These are phyloP conservation scores for Synanthedon myopaeformis DNA, from an alignment of 2,888 invertebrate genomes.

Conservation along the genomic window DNA sequence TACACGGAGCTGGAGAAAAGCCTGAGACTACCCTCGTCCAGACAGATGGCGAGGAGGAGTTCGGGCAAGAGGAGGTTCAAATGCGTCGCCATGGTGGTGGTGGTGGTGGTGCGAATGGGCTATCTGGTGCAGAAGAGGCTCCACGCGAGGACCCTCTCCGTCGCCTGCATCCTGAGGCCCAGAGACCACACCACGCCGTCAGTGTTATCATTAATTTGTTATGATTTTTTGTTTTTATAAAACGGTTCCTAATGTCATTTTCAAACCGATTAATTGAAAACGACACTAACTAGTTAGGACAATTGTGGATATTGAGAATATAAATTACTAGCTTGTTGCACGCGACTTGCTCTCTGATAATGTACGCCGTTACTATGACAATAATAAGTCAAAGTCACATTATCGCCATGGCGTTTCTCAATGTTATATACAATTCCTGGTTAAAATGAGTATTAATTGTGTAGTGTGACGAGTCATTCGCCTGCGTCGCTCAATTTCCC, in stretches of 20 bases:
- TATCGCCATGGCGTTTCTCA: too few relatives aligned
- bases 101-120: constrained; percentile 18
- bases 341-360: too few relatives aligned
- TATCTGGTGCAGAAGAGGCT: constrained; percentile 3
- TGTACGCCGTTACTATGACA: too few relatives aligned
- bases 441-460: too few relatives aligned
- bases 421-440: too few relatives aligned
- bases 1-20: constrained; percentile 67
- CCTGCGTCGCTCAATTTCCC: constrained; percentile 7
- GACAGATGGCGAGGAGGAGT: constrained; percentile 18
- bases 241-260: too few relatives aligned
- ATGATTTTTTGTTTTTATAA: too few relatives aligned
- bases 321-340: too few relatives aligned
- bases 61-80: constrained; percentile 34
- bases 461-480: not conserved
- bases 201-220: not conserved
- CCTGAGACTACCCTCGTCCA: constrained; percentile 23
- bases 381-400: too few relatives aligned
- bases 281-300: too few relatives aligned
- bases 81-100: constrained; percentile 34
- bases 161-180: not conserved
- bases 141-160: not conserved
- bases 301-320: too few relatives aligned
- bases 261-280: too few relatives aligned
- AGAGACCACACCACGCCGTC: not conserved